These are phyloP conservation scores for Porites lutea DNA, from an alignment of 64 coral and sea anemone genomes.

Conservation along the genomic window DNA sequence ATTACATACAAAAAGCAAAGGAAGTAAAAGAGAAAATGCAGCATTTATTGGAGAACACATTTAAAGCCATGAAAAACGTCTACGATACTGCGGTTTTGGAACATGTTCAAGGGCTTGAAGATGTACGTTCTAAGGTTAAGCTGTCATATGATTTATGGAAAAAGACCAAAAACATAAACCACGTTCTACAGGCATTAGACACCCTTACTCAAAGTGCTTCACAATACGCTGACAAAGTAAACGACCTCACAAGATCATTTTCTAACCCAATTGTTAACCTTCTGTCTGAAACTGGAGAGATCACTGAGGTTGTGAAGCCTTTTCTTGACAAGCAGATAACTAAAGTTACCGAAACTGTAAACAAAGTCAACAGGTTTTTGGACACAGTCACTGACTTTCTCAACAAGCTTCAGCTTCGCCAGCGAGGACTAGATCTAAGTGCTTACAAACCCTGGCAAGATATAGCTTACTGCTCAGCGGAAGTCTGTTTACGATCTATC, in stretches of 20 bases:
- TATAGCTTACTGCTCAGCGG: conserved; percentile 89
- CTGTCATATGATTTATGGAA: conserved; percentile 80
- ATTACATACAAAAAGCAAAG: conserved; percentile 80
- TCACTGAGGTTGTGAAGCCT: conserved; percentile 70
- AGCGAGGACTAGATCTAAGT: conserved; percentile 75
- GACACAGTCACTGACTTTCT: conserved; percentile 90
- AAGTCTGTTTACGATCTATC: conserved; percentile 84
- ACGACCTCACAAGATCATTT: conserved; percentile 61
- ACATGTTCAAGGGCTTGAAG: conserved; percentile 65
- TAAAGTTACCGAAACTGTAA: conserved; percentile 63
- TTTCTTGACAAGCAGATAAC: conserved; percentile 83
- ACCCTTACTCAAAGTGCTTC: conserved; percentile 67
- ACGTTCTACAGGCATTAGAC: conserved; percentile 78
- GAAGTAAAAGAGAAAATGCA: conserved; percentile 83
- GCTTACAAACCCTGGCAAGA: conserved; percentile 76
- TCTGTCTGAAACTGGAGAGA: conserved; percentile 71
- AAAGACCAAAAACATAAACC: conserved; percentile 74
- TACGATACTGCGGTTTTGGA: conserved; percentile 79
- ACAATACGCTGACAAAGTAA: conserved; percentile 71
- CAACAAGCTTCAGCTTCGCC: conserved; percentile 86
- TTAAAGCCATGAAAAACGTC: conserved; percentile 74
- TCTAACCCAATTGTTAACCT: conserved; percentile 77
- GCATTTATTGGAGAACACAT: conserved; percentile 77
- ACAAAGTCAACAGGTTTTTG: conserved; percentile 85
- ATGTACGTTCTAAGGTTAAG: conserved; percentile 73